Evolutionary conservation across 2,797 vertebrate genomes (phyloP).

Genomic region (Falco peregrinus): DNA sequence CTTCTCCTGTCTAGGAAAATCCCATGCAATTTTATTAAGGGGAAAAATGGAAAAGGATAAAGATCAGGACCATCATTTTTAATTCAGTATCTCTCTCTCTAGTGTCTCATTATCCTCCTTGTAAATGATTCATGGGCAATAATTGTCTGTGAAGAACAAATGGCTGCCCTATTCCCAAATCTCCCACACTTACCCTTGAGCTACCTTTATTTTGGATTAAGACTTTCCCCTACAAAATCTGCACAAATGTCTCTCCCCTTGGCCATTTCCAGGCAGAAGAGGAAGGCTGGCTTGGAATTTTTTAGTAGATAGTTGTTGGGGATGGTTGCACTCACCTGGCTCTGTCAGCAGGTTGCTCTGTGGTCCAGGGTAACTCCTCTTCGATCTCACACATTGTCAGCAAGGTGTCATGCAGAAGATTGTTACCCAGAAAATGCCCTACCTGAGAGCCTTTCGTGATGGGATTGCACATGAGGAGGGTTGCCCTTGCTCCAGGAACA

Average conservation of each 20-base stretch:
- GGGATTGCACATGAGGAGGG: not conserved
- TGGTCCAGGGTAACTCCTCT: not conserved
- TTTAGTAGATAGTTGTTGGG: not conserved
- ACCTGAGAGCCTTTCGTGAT: not conserved
- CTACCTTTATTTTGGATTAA: conserved; percentile 33
- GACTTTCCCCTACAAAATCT: not conserved
- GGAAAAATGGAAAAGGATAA: conserved; percentile 29
- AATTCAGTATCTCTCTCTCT: conserved; percentile 20
- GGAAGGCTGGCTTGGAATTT: not conserved
- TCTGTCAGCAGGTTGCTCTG: not conserved
- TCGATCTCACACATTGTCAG: not conserved
- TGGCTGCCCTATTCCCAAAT: conserved; percentile 13
- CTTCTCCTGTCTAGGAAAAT: conserved; percentile 48
- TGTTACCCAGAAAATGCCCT: not conserved
- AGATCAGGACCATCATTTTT: conserved; percentile 34
- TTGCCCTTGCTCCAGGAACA: not conserved
- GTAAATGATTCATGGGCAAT: conserved; percentile 49
- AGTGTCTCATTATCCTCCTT: conserved; percentile 48
- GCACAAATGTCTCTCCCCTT: not conserved
- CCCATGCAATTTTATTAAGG: conserved; percentile 46
- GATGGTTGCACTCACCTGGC: not conserved
- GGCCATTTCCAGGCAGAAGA: not conserved
- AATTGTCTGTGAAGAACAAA: conserved; percentile 47
- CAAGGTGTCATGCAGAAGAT: not conserved
- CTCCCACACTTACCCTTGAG: conserved; percentile 17